Percentiles rank a stretch among this genome's conserved stretches.
phyloP scores from a whole-genome alignment of 2,113 vertebrate species.

The Acinonyx jubatus region DNA sequence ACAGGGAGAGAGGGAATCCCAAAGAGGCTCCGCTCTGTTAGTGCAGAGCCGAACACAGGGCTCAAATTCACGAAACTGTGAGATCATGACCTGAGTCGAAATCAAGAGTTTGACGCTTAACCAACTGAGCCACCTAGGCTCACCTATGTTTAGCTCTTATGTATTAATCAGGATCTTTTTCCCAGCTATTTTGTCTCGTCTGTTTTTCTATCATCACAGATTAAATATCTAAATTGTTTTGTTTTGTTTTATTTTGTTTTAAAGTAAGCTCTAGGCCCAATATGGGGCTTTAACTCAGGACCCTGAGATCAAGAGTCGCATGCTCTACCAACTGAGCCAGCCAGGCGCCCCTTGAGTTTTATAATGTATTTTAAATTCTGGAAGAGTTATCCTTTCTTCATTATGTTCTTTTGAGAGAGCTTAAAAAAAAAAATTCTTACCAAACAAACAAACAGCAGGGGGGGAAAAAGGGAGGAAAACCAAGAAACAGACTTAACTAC shows the following conservation, averaged over 20 bases:
- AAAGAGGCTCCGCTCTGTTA: too few relatives aligned
- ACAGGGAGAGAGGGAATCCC: too few relatives aligned
- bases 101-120: too few relatives aligned
- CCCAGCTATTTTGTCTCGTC: not conserved
- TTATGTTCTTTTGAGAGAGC: not conserved
- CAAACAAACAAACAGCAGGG: not conserved
- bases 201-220: not conserved
- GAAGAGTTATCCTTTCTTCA: not conserved
- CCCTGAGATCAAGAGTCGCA: not conserved
- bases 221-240: not conserved
- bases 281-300: not conserved
- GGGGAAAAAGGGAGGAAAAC: not conserved
- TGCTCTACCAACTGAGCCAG: not conserved
- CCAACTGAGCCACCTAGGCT: too few relatives aligned
- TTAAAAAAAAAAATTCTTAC: not conserved
- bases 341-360: not conserved
- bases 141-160: not conserved
- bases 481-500: not conserved
- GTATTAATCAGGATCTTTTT: not conserved
- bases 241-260: not conserved
- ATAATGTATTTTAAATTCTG: constrained; percentile 28
- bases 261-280: not conserved
- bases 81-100: too few relatives aligned
- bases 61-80: too few relatives aligned
- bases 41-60: too few relatives aligned